Percentiles rank a stretch among this genome's conserved stretches.
Evolutionary conservation across 2,113 vertebrate species (phyloP).

Genomic region (Dasyornis broadbenti): DNA sequence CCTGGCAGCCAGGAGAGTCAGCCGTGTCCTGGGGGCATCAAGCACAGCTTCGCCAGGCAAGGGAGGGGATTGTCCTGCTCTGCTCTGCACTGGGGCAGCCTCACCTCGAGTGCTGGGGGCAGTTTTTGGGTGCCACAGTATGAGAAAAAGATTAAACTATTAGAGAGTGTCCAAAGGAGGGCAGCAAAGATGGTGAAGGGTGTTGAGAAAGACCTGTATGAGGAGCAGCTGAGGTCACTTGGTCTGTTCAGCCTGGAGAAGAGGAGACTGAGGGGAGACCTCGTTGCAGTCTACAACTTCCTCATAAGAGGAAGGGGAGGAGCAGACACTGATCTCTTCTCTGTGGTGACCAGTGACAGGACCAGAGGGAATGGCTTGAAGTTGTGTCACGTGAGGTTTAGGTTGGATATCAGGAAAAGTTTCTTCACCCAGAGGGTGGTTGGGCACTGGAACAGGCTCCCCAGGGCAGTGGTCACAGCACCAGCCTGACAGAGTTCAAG

Average conservation of each 20-base stretch:
- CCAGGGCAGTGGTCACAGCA: neutral
- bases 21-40: rapidly evolving
- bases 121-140: neutral
- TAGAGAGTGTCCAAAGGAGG: rapidly evolving
- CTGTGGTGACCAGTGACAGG: neutral
- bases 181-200: neutral
- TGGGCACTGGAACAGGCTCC: neutral
- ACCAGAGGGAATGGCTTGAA: rapidly evolving
- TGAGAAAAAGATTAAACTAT: rapidly evolving
- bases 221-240: neutral
- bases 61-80: neutral
- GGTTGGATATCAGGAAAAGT: rapidly evolving
- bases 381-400: neutral
- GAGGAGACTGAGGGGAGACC: neutral
- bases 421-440: rapidly evolving
- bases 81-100: rapidly evolving
- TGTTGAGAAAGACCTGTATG: rapidly evolving
- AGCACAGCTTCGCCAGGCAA: neutral
- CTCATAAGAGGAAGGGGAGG: neutral
- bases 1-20: neutral
- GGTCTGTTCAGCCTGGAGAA: neutral
- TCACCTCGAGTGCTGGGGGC: rapidly evolving
- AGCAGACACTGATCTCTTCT: neutral
- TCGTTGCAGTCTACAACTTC: rapidly evolving
- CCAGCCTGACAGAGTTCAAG: neutral